Percentiles rank a stretch among this genome's conserved stretches.
Conservation (phyloP, 2,888 invertebrate genomes). For the Allacma fusca region DNA sequence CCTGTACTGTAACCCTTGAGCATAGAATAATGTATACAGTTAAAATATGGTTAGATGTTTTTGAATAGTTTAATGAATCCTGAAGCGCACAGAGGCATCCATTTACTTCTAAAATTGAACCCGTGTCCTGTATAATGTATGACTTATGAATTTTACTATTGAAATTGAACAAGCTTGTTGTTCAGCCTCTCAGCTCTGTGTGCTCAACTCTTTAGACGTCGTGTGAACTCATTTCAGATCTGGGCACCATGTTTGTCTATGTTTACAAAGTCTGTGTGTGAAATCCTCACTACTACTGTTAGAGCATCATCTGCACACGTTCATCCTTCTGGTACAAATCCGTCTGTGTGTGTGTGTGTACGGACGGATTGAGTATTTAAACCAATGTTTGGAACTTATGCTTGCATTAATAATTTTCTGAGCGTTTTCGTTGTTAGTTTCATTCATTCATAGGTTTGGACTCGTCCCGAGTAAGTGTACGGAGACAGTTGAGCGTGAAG, state of each 20-base stretch:
- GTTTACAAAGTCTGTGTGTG: neutral
- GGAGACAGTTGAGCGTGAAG: neutral
- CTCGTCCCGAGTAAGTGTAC: neutral
- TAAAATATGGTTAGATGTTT: too few relatives aligned
- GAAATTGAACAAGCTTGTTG: conserved; percentile 12
- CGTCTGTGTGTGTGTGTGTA: too few relatives aligned
- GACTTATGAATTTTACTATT: conserved; percentile 16
- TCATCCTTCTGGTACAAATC: too few relatives aligned
- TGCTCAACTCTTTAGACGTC: too few relatives aligned
- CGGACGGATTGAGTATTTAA: neutral
- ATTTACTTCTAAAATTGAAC: conserved; percentile 13
- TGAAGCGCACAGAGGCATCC: neutral
- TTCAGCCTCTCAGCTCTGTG: neutral
- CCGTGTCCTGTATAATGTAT: conserved; percentile 20
- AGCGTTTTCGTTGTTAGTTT: conserved; percentile 13
- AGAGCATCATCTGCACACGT: too few relatives aligned
- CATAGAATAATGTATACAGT: too few relatives aligned
- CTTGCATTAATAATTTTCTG: conserved; percentile 11
- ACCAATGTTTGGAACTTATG: conserved; percentile 4
- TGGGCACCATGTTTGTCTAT: neutral
- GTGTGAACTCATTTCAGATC: neutral
- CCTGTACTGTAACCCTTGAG: too few relatives aligned
- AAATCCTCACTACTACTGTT: too few relatives aligned
- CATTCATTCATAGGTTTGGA: conserved; percentile 26
- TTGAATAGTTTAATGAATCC: neutral